phyloP scores from a whole-genome alignment of 2,113 vertebrate species.

The Chloroceryle aenea region DNA sequence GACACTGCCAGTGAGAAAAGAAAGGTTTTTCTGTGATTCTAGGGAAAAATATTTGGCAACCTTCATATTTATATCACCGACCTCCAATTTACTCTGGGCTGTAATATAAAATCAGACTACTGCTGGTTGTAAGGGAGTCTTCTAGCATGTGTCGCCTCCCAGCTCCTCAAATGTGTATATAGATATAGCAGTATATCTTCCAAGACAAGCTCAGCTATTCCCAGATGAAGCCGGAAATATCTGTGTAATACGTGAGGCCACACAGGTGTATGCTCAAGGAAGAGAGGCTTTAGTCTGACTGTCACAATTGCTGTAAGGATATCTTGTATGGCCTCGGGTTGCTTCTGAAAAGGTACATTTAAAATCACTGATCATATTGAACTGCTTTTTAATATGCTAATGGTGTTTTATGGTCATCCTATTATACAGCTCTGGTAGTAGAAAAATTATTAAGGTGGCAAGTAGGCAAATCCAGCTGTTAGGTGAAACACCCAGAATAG shows the following conservation, averaged over 20 bases:
- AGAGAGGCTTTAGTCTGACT: not conserved
- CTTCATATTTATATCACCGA: constrained; percentile 3
- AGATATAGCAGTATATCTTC: not conserved
- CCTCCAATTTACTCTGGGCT: constrained; percentile 21
- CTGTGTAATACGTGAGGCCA: not conserved
- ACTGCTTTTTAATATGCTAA: not conserved
- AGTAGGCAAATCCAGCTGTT: not conserved
- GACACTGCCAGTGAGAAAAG: constrained; percentile 25
- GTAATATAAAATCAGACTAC: not conserved
- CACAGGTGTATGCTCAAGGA: not conserved
- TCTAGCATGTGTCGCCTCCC: not conserved
- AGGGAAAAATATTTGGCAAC: constrained; percentile 34
- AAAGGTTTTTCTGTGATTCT: constrained; percentile 62
- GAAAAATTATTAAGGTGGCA: not conserved
- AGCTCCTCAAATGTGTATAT: not conserved
- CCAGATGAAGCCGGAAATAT: not conserved
- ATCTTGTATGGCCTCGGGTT: not conserved
- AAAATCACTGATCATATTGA: not conserved
- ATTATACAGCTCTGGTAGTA: not conserved
- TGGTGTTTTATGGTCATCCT: not conserved
- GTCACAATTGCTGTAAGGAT: not conserved
- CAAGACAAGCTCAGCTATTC: not conserved
- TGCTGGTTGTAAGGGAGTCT: not conserved
- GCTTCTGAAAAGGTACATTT: not conserved
- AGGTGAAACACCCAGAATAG: not conserved